Evolutionary conservation across 2,888 invertebrate genomes (phyloP).

Genomic region (Chrysolina oricalcia): DNA sequence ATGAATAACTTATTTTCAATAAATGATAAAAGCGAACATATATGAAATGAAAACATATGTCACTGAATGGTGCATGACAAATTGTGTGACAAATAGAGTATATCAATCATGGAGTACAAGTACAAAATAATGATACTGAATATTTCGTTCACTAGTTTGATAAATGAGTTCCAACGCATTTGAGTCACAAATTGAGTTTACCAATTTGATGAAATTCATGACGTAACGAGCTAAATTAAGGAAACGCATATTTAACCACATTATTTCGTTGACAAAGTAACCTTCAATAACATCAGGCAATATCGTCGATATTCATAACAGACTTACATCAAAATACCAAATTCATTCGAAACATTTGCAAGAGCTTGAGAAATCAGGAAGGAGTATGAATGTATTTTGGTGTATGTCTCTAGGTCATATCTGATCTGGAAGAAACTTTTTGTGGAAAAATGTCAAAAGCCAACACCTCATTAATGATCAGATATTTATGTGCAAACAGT

Average conservation of each 20-base stretch:
- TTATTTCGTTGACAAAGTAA: not conserved
- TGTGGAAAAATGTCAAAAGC: too few relatives aligned
- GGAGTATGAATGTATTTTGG: too few relatives aligned
- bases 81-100: constrained; percentile 52
- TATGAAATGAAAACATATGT: constrained; percentile 47
- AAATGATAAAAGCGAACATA: constrained; percentile 40
- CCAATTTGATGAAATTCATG: constrained; percentile 5
- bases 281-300: not conserved
- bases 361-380: too few relatives aligned
- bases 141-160: constrained; percentile 29
- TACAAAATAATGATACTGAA: constrained; percentile 38
- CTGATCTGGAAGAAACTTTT: too few relatives aligned
- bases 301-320: not conserved
- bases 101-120: constrained; percentile 52
- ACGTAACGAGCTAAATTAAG: constrained; percentile 3
- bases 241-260: not conserved
- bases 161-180: constrained; percentile 34
- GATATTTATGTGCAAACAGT: too few relatives aligned
- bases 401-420: too few relatives aligned
- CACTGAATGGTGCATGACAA: constrained; percentile 51
- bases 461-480: too few relatives aligned
- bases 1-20: constrained; percentile 38
- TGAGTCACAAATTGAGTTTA: constrained; percentile 16
- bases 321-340: too few relatives aligned
- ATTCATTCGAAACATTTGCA: too few relatives aligned